A percentile compares a stretch with the other conserved stretches of the same genome.
Conservation (phyloP, 2,113 vertebrate genomes). For the Marmota monax region DNA sequence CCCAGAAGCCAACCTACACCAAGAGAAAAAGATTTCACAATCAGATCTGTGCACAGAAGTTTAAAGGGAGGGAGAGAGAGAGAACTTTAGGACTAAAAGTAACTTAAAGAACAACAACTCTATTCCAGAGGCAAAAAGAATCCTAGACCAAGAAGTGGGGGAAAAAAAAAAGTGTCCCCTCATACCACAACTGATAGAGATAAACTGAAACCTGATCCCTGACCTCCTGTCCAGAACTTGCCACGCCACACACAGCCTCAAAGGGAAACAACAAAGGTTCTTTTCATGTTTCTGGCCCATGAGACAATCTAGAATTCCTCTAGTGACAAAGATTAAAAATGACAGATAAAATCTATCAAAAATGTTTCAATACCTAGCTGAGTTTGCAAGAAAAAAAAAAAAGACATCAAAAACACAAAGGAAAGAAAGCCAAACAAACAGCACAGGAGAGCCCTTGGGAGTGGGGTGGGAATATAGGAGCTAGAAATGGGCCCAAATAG, state of each 20-base stretch:
- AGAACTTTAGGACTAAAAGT: background rate
- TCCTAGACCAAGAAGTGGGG: background rate
- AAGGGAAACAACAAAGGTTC: background rate
- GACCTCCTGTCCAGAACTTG: background rate
- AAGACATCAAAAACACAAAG: background rate
- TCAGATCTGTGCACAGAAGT: background rate
- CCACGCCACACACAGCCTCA: background rate
- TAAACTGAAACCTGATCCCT: background rate
- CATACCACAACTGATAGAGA: background rate
- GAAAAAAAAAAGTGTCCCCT: too few species aligned
- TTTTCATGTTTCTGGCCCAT: conserved; percentile 20
- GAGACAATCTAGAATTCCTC: background rate
- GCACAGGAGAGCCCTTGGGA: background rate
- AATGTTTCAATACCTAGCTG: background rate
- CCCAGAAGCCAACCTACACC: background rate
- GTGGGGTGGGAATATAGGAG: accelerated
- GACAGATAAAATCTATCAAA: background rate
- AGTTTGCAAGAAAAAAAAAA: background rate
- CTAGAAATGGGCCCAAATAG: background rate
- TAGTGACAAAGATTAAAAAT: background rate
- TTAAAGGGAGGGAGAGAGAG: background rate
- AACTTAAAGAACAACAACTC: background rate
- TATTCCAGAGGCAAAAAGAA: background rate
- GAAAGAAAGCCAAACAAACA: background rate
- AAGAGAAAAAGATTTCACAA: background rate